Conservation (phyloP, 2,888 invertebrate genomes). For the Chironomus tentans region DNA sequence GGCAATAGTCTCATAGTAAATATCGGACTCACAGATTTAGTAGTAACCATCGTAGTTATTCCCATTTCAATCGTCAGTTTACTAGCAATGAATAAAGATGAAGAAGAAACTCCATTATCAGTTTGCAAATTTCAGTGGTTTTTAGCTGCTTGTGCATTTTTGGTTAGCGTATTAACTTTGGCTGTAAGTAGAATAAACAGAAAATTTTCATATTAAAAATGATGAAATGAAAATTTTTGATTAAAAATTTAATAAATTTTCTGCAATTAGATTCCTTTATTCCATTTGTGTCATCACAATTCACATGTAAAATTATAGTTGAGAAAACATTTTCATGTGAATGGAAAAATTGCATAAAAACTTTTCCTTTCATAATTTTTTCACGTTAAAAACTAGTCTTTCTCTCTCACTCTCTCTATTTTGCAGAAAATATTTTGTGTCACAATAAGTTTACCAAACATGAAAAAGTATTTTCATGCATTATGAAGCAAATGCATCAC, state of each 20-base stretch:
- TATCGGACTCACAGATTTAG: slow-evolving; percentile 60
- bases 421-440: too few species aligned
- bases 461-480: not conserved
- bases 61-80: slow-evolving; percentile 61
- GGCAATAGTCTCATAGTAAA: slow-evolving; percentile 62
- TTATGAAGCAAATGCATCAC: too few species aligned
- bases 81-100: slow-evolving; percentile 53
- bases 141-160: slow-evolving; percentile 55
- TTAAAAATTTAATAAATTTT: too few species aligned
- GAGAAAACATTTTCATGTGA: not conserved
- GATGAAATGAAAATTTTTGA: too few species aligned
- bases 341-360: not conserved
- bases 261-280: too few species aligned
- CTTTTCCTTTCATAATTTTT: not conserved
- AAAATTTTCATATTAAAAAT: too few species aligned
- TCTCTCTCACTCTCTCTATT: too few species aligned
- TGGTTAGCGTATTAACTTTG: slow-evolving; percentile 54
- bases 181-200: slow-evolving; percentile 29
- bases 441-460: too few species aligned
- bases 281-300: too few species aligned
- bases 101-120: slow-evolving; percentile 36
- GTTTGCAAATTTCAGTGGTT: slow-evolving; percentile 61
- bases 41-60: slow-evolving; percentile 59
- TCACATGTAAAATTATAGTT: not conserved
- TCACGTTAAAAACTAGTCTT: too few species aligned